Percentiles rank a stretch among this genome's conserved stretches.
Conservation (phyloP, 2,888 invertebrate genomes). For the Andrena bicolor region DNA sequence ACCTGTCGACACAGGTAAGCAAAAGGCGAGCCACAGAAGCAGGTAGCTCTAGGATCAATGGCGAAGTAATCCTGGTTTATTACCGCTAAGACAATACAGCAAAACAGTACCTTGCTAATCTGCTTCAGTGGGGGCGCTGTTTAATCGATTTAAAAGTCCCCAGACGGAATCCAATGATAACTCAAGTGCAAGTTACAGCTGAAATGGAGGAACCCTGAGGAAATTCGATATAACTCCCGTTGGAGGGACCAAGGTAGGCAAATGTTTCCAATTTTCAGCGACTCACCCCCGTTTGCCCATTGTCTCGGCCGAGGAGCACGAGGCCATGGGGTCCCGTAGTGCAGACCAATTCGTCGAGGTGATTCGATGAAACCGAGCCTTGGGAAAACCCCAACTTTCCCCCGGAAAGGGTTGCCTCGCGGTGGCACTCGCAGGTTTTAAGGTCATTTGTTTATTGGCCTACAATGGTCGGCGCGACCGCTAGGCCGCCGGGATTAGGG, state of each 20-base stretch:
- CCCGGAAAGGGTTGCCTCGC: slow-evolving; percentile 60
- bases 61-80: slow-evolving; percentile 46
- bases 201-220: neutral
- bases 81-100: slow-evolving; percentile 19
- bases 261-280: neutral
- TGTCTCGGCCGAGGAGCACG: slow-evolving; percentile 8
- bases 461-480: slow-evolving; percentile 50
- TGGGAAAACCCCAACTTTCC: slow-evolving; percentile 58
- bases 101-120: slow-evolving; percentile 15
- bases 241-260: neutral
- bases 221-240: neutral
- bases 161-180: neutral
- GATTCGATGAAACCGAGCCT: slow-evolving; percentile 59
- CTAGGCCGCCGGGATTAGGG: slow-evolving; percentile 66
- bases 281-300: slow-evolving; percentile 10
- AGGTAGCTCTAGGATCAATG: slow-evolving; percentile 47
- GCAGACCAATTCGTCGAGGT: slow-evolving; percentile 25
- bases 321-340: slow-evolving; percentile 17
- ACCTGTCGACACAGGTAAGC: slow-evolving; percentile 55
- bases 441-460: slow-evolving; percentile 67
- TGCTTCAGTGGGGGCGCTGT: neutral
- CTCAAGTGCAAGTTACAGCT: neutral
- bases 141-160: neutral
- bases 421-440: slow-evolving; percentile 20
- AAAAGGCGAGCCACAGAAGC: slow-evolving; percentile 20